Evolutionary conservation across 2,888 invertebrate genomes (phyloP), one percentile per base, ranked within the genome.

Genomic region (Tupiocoris notatus): DNA sequence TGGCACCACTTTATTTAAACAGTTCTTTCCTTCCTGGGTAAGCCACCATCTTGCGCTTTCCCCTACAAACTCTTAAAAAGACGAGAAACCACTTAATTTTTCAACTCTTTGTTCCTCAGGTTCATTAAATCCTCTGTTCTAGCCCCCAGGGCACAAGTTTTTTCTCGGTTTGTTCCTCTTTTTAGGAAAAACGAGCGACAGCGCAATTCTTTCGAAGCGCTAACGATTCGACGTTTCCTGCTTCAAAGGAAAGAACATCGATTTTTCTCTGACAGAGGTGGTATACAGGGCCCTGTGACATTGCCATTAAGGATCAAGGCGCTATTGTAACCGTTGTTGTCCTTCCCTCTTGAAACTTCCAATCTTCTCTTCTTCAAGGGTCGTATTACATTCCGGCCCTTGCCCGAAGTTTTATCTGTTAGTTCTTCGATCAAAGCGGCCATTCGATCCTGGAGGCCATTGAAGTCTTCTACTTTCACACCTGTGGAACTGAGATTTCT

Each of bases 91-190:
- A n/a, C 57, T 67, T 57, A 67, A 67, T 56, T 65, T 57, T 67
- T 67, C 57, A 67, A 67, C 67, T 67, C 67, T 67, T 67, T 67
- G 67, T 67, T 67, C 22, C 67, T 57, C 18, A 67, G 67, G 67
- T 67, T 67, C 67, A 67, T 67, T 67, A 67, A 39, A 67, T 57
- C 57, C 57, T 67, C 16, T 22, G 66, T 54, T 54, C n/a, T 39
- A 39, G 21, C 56, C 56, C 21, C 56, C 6, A 12, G 39, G 39
- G 6, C 39, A 39, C 3, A 39, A 12, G 39, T 12, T 12, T 39
- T 39, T 39, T 22, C 57, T 3, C 22, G 17, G 16, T 18, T 65
- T 39, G 22, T n/a, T 20, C 39, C 25, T 18, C 67, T 67, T 54
- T 22, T 23, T 56, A 56, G 1, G 20, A 67, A 54, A n/a, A 56